Evolutionary conservation across 2,888 invertebrate species (phyloP).

Genomic region (Marasmarcha lunaedactyla): DNA sequence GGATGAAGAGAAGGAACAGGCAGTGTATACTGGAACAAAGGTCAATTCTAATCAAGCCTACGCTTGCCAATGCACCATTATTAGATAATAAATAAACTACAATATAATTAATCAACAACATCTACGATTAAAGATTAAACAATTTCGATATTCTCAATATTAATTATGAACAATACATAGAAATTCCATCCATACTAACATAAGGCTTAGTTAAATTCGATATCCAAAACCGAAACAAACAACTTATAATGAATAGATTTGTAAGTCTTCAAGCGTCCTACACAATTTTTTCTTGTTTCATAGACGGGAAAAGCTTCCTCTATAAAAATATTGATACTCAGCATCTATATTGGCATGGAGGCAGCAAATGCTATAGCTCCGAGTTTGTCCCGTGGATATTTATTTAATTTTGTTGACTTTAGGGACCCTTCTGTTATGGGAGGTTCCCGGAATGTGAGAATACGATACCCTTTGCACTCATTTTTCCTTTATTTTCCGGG

Average conservation of each 20-base stretch:
- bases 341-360: background rate
- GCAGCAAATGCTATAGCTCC: background rate
- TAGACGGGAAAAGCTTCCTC: background rate
- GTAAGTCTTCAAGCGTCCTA: background rate
- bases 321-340: slow-evolving; percentile 4
- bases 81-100: too few species aligned
- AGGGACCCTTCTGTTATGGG: slow-evolving; percentile 65
- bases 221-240: too few species aligned
- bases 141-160: too few species aligned
- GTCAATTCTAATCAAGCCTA: too few species aligned
- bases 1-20: too few species aligned
- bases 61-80: too few species aligned
- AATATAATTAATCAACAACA: too few species aligned
- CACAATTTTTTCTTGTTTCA: background rate
- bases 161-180: too few species aligned
- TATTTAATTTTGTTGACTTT: slow-evolving; percentile 24
- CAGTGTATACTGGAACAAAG: too few species aligned
- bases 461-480: slow-evolving; percentile 64
- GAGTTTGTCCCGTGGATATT: background rate
- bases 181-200: too few species aligned
- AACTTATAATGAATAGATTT: background rate
- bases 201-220: too few species aligned
- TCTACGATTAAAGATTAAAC: too few species aligned
- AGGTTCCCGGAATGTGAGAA: slow-evolving; percentile 53
- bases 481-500: slow-evolving; percentile 67